Conservation (phyloP, 2,888 invertebrate genomes). For the Chloroclysta siterata region DNA sequence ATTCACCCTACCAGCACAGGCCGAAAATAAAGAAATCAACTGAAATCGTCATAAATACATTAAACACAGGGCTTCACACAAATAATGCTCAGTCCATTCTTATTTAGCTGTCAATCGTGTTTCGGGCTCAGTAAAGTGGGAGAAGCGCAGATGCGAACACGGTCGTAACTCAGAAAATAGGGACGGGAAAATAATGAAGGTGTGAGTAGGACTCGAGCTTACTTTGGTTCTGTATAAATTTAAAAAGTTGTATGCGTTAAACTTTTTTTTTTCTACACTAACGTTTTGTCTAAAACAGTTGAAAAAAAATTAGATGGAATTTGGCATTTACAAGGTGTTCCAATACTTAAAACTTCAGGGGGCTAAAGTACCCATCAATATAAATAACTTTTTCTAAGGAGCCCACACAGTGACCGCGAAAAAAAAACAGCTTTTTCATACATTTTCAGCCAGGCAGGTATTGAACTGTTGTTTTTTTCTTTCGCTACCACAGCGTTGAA, state of each 20-base stretch:
- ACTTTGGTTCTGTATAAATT: conserved; percentile 4
- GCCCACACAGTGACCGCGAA: no score
- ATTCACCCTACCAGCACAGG: background rate
- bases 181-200: background rate
- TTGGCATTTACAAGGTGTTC: no score
- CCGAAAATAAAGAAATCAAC: conserved; percentile 13
- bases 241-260: background rate
- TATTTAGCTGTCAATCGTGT: conserved; percentile 79
- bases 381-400: no score
- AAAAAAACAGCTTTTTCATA: no score
- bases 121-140: conserved; percentile 63
- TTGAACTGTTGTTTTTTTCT: no score
- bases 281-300: no score
- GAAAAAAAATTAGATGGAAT: no score
- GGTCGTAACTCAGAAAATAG: conserved; percentile 65
- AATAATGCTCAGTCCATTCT: conserved; percentile 51
- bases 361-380: no score
- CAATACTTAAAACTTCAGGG: no score
- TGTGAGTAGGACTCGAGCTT: background rate
- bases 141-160: conserved; percentile 64
- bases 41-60: conserved; percentile 27
- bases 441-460: no score
- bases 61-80: conserved; percentile 28
- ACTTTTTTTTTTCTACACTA: no score
- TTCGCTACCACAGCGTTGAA: no score